Conservation (phyloP, 2,113 vertebrate genomes). For the Tangachromis dhanisi region DNA sequence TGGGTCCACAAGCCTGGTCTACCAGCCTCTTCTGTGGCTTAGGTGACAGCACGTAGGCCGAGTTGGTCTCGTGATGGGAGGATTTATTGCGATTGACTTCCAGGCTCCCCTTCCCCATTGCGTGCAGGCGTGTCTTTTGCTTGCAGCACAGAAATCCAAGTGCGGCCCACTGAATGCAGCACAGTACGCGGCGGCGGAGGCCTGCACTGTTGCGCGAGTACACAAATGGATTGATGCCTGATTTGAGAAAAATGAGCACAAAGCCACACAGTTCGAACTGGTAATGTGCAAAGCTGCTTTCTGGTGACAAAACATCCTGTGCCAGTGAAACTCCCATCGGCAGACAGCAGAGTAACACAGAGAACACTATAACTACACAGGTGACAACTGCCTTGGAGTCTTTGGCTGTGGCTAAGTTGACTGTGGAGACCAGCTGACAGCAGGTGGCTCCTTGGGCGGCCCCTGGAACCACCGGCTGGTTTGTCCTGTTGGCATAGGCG, state of each 20-base stretch:
- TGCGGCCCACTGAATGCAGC: slow-evolving; percentile 79
- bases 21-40: slow-evolving; percentile 85
- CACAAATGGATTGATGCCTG: slow-evolving; percentile 93
- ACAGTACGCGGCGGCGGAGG: slow-evolving; percentile 83
- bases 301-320: slow-evolving; percentile 77
- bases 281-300: slow-evolving; percentile 81
- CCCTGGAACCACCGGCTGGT: slow-evolving; percentile 57
- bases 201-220: slow-evolving; percentile 94
- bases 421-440: slow-evolving; percentile 79
- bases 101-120: slow-evolving; percentile 88
- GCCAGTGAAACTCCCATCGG: slow-evolving; percentile 86
- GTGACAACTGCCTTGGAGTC: slow-evolving; percentile 90
- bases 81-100: slow-evolving; percentile 95
- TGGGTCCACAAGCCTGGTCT: slow-evolving; percentile 90
- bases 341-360: slow-evolving; percentile 88
- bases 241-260: slow-evolving; percentile 92
- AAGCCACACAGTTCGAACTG: slow-evolving; percentile 94
- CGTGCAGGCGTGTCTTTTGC: slow-evolving; percentile 88
- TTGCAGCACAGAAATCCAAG: slow-evolving; percentile 85
- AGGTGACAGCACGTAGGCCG: slow-evolving; percentile 88
- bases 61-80: slow-evolving; percentile 95
- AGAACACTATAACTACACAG: slow-evolving; percentile 86
- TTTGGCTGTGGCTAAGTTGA: slow-evolving; percentile 85
- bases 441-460: slow-evolving; percentile 68
- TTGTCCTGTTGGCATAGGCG: slow-evolving; percentile 64